Evolutionary conservation across 2,113 vertebrate species (phyloP), one percentile per base, ranked within the genome.

Genomic region (Oreotrochilus melanogaster): DNA sequence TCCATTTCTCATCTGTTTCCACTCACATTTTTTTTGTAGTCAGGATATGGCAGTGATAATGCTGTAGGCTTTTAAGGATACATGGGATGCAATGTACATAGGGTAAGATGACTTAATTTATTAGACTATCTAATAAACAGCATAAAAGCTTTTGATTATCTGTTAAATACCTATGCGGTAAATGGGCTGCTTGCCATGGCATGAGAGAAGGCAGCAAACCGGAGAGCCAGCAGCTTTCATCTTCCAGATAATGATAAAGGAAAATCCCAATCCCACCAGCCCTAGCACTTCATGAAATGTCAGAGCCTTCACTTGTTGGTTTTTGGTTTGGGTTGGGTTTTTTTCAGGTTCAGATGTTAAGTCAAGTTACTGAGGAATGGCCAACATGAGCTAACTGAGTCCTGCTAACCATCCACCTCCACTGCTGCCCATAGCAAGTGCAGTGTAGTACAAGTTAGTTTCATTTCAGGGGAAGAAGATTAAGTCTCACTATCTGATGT

Each of bases 401-500:
- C 53, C 54, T 54, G 25, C 33, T 50, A 89, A 78, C 33, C 65
- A 75, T 64, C 66, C 70, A 60, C 24, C 47, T 61, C 48, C 70
- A 39, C 37, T 51, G 48, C 61, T 78, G 48, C 30, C 61, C 80
- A 71, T 33, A 84, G 56, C 47, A 85, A 89, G n/a, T 22, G 23
- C 30, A 43, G 35, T 5, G 12, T 9, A 72, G 53, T 5, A 39
- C 3, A 47, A 72, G 15, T 82, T 53, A 64, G 56, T 87, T 91
- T 75, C 57, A 93, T 65, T 61, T 78, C 66, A 51, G n/a, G 39
- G n/a, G 45, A 93, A 80, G 47, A 80, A 75, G n/a, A 33, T 94
- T 85, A 89, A 79, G 30, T 17, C n/a, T 94, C 53, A 69, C 94
- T 94, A 85, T 72, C 39, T 87, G 53, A 61, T 35, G 45, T 39